phyloP scores from a whole-genome alignment of 1,140 invertebrate species.

The Drosophila equinoxialis region DNA sequence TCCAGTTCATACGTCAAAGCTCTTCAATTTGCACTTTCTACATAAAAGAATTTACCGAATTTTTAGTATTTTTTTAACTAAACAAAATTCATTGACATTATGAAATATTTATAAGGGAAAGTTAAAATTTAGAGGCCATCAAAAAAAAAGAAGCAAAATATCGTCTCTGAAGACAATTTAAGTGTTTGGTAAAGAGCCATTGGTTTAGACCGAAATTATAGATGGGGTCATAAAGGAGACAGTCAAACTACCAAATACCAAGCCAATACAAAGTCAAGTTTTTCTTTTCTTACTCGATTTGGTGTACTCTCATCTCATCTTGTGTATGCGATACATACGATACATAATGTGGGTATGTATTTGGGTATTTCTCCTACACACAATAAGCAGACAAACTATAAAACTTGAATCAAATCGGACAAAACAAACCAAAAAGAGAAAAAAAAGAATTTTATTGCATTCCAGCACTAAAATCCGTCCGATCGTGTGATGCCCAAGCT shows the following conservation, averaged over 20 bases:
- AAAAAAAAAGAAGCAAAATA: not conserved
- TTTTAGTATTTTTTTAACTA: not conserved
- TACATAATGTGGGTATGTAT: not conserved
- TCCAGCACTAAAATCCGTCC: conserved; percentile 78
- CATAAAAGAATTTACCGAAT: too few relatives aligned
- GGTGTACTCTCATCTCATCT: conserved; percentile 6
- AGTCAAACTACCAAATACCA: not conserved
- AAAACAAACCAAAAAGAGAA: conserved; percentile 49
- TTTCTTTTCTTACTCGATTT: not conserved
- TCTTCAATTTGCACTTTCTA: too few relatives aligned
- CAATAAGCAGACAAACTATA: conserved; percentile 78
- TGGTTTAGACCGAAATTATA: conserved; percentile 10
- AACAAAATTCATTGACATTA: not conserved
- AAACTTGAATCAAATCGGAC: conserved; percentile 81
- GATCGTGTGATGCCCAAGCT: conserved; percentile 67
- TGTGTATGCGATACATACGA: not conserved
- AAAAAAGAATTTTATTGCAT: conserved; percentile 75
- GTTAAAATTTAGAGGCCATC: not conserved
- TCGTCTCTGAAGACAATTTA: not conserved
- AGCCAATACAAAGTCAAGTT: not conserved
- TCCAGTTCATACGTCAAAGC: too few relatives aligned
- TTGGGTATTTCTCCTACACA: conserved; percentile 61
- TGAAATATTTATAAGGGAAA: conserved; percentile 6
- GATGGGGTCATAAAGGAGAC: conserved; percentile 9
- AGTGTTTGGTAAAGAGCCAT: conserved; percentile 2